Evolutionary conservation across 1,140 invertebrate species (phyloP).

Genomic region (Elymnias hypermnestra): DNA sequence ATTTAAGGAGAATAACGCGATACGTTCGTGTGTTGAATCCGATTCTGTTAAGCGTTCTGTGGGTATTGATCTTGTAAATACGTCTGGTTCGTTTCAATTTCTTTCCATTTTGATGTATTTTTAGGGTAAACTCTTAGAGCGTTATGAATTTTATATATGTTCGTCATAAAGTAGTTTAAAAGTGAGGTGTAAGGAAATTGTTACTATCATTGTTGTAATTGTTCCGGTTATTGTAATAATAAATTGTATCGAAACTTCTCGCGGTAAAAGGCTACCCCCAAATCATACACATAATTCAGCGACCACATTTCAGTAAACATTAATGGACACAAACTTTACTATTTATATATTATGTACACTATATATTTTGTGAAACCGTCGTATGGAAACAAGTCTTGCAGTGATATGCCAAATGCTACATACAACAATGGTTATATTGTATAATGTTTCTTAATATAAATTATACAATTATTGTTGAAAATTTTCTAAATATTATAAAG

Average conservation of each 20-base stretch:
- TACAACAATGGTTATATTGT: conserved; percentile 69
- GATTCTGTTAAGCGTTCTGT: conserved; percentile 50
- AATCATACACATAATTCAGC: background rate
- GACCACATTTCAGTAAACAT: background rate
- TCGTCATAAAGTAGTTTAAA: conserved; percentile 49
- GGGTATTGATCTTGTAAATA: conserved; percentile 59
- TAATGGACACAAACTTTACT: conserved; percentile 15
- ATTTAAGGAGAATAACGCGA: conserved; percentile 30
- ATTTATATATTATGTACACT: conserved; percentile 24
- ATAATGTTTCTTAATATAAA: conserved; percentile 68
- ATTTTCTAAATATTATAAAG: conserved; percentile 73
- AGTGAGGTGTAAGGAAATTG: conserved; percentile 53
- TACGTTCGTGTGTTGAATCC: conserved; percentile 37
- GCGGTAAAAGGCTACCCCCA: background rate
- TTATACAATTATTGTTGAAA: conserved; percentile 74
- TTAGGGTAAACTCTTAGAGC: conserved; percentile 60
- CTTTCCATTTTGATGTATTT: conserved; percentile 69
- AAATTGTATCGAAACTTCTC: conserved; percentile 16
- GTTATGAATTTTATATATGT: conserved; percentile 67
- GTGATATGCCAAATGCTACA: conserved; percentile 70
- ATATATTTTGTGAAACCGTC: conserved; percentile 31
- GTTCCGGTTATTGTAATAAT: conserved; percentile 47
- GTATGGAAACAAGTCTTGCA: conserved; percentile 55
- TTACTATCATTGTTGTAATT: conserved; percentile 57
- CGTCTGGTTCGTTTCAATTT: conserved; percentile 51